These are phyloP conservation scores for Gallinago nigripennis DNA, from an alignment of 2,797 vertebrate species.

Conservation along the genomic window DNA sequence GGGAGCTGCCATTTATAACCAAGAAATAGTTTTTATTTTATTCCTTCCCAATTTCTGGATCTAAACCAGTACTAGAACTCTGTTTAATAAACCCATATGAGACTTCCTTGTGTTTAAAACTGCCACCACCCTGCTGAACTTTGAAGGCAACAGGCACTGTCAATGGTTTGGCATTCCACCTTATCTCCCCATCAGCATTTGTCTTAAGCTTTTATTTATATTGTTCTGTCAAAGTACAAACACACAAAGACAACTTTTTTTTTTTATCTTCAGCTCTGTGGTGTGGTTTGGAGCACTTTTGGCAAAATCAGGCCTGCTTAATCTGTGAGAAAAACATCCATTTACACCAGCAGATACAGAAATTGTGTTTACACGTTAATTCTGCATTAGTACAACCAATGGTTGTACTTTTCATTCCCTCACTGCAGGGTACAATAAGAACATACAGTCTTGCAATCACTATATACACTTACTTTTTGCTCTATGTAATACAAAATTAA, in stretches of 20 bases:
- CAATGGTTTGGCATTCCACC: not conserved
- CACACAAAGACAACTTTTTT: not conserved
- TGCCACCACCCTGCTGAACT: not conserved
- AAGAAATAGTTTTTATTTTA: not conserved
- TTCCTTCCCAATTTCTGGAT: not conserved
- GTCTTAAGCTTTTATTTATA: not conserved
- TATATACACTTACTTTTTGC: not conserved
- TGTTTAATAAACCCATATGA: not conserved
- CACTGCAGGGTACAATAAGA: not conserved
- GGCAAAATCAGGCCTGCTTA: not conserved
- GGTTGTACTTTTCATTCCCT: not conserved
- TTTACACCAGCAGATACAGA: not conserved
- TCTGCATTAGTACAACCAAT: not conserved
- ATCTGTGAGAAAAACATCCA: not conserved
- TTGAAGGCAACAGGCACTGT: not conserved
- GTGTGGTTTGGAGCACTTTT: not conserved
- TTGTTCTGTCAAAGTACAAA: slow-evolving; percentile 19
- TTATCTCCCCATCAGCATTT: slow-evolving; percentile 11
- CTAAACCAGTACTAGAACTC: not conserved
- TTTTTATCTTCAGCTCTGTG: not conserved
- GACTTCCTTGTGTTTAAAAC: not conserved
- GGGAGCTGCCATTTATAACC: not conserved
- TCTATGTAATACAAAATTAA: not conserved
- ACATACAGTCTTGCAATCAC: not conserved
- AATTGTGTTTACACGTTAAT: not conserved